Evolutionary conservation across 2,113 vertebrate genomes (phyloP).

Genomic region (Podarcis muralis): DNA sequence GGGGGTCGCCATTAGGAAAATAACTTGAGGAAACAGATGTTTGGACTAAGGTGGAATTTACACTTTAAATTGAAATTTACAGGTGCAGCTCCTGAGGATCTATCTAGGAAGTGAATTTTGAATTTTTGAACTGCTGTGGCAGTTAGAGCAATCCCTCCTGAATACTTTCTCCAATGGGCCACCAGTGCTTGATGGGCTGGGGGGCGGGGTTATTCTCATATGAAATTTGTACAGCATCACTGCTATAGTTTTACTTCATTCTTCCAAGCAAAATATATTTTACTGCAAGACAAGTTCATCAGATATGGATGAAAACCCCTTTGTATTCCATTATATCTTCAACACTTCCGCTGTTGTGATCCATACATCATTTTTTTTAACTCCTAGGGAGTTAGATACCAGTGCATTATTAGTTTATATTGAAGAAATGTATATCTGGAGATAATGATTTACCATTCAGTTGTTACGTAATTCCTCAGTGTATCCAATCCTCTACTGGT

Average conservation of each 20-base stretch:
- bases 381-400: background rate
- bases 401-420: conserved; percentile 4
- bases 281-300: background rate
- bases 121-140: background rate
- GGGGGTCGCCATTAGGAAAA: background rate
- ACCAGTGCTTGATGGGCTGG: background rate
- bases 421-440: background rate
- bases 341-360: background rate
- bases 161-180: background rate
- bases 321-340: background rate
- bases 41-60: background rate
- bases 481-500: background rate
- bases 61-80: background rate
- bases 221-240: background rate
- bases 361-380: background rate
- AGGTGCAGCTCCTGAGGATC: background rate
- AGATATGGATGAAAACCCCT: background rate
- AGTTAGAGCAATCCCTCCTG: background rate
- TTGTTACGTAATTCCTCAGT: background rate
- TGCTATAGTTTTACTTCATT: background rate
- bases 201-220: background rate
- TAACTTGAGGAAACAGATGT: background rate
- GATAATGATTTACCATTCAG: background rate
- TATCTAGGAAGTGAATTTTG: background rate
- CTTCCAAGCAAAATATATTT: background rate